Base-by-base conservation (phyloP, 2,113 vertebrate species). In the Camelus dromedarius region DNA sequence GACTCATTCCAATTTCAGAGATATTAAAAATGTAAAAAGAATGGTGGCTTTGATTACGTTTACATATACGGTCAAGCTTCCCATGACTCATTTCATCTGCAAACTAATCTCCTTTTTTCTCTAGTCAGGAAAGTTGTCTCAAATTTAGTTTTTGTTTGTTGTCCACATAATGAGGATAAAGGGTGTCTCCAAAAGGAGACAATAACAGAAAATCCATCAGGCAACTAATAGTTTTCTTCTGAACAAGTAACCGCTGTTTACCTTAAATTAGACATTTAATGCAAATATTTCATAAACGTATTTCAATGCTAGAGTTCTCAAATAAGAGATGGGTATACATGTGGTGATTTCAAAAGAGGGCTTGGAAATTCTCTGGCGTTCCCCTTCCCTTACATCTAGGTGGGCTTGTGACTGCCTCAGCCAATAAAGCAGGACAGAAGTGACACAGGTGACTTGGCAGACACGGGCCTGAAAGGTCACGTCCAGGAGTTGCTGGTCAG, bases 381-480 rank as follows among this genome's bases (percentile, higher is more conserved):
- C 11, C 9, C 4, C 24, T 75, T 35, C 35, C 16, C 50, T 79
- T 73, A 86, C 64, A 46, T 30, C 8, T 46, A 2, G 2, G 7
- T 46, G 30, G 9, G 20, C 5, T 58, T 14, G 4, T 50, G 56
- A 73, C 18, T 82, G 4, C 1, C 80, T 5, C 6, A 83, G 19
- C 0, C 2, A 18, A n/a, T 10, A 67, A 26, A 46, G 30, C 18
- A 86, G 5, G 6, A 67, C 1, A 0, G 12, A 81, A 77, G 2
- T 69, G 30, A 66, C 0, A 64, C 3, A 11, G 0, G 2, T 50
- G 16, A 76, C 19, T 56, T 75, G 10, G 13, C 7, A 48, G 7
- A 1, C 8, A 24, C 26, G 7, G 0, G 42, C 14, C 7, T 35
- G 2, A 8, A 20, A 62, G 13, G 0, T 4, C 4, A 2, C 2